These are phyloP conservation scores for Myotis pilosus DNA, from an alignment of 2,797 vertebrate genomes.

Conservation along the genomic window DNA sequence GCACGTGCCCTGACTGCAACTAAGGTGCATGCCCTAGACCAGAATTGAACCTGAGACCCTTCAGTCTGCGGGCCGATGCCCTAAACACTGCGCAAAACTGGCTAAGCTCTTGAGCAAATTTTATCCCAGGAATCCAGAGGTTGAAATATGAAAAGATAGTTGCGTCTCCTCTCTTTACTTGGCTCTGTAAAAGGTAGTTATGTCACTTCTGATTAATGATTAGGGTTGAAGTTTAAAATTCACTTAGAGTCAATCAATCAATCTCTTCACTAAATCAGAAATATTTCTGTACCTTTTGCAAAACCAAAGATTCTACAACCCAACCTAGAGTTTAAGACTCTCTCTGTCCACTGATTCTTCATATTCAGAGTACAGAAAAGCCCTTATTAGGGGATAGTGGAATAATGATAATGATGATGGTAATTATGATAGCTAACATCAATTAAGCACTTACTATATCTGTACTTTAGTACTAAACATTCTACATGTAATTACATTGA, in stretches of 20 bases:
- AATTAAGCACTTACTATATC: constrained; percentile 27
- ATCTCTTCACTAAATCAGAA: constrained; percentile 50
- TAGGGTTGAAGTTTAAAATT: constrained; percentile 38
- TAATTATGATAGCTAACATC: background rate
- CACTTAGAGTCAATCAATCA: constrained; percentile 29
- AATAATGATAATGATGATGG: background rate
- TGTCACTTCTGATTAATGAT: constrained; percentile 11
- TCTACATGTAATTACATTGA: background rate
- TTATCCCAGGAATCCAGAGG: constrained; percentile 28
- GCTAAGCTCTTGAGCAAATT: constrained; percentile 8
- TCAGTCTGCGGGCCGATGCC: too few species aligned
- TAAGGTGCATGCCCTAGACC: too few species aligned
- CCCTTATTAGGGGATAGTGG: background rate
- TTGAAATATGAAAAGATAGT: background rate
- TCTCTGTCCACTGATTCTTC: background rate
- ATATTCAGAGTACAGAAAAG: constrained; percentile 41
- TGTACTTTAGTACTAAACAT: background rate
- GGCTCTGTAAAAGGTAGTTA: background rate
- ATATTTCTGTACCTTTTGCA: constrained; percentile 48
- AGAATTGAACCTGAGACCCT: too few species aligned
- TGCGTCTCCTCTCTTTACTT: constrained; percentile 32
- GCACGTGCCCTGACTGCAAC: too few species aligned
- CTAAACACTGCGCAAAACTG: too few species aligned
- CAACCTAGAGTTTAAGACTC: constrained; percentile 24
- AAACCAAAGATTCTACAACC: constrained; percentile 50